Evolutionary conservation across 2,888 invertebrate species (phyloP).

Genomic region (Chironomus tentans): DNA sequence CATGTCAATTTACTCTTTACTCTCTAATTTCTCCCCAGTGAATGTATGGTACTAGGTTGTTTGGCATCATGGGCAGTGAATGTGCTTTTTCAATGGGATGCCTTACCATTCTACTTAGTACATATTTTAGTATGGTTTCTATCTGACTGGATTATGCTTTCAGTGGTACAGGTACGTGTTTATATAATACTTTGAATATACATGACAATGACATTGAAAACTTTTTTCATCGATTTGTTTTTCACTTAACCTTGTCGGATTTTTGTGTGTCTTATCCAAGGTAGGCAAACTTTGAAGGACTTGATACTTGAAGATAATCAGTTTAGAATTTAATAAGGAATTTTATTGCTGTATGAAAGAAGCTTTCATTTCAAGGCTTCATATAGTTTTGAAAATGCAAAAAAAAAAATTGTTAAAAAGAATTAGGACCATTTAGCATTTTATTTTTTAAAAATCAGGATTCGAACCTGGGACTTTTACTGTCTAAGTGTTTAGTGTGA

Average conservation of each 20-base stretch:
- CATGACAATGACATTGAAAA: neutral
- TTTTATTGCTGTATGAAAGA: too few relatives aligned
- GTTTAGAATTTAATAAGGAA: too few relatives aligned
- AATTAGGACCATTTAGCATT: too few relatives aligned
- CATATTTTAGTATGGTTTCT: slow-evolving; percentile 93
- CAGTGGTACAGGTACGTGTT: slow-evolving; percentile 62
- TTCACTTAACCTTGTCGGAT: too few relatives aligned
- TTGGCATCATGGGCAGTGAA: slow-evolving; percentile 82
- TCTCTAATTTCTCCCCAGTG: slow-evolving; percentile 42
- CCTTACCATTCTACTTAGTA: slow-evolving; percentile 82
- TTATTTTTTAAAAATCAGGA: too few relatives aligned
- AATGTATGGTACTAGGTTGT: slow-evolving; percentile 90
- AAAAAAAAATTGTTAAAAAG: too few relatives aligned
- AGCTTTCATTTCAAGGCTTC: too few relatives aligned
- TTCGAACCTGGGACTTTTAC: too few relatives aligned
- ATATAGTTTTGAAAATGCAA: too few relatives aligned
- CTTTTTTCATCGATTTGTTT: too few relatives aligned
- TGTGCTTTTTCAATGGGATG: slow-evolving; percentile 76
- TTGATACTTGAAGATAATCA: too few relatives aligned
- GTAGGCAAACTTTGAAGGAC: neutral
- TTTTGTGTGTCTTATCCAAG: neutral
- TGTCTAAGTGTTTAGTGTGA: too few relatives aligned
- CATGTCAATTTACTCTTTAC: neutral
- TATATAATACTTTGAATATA: neutral
- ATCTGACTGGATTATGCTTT: slow-evolving; percentile 87